A percentile compares a stretch with the other conserved stretches of the same genome.
These are phyloP conservation scores for Chorisops tibialis DNA, from an alignment of 2,888 invertebrate species.

Conservation along the genomic window DNA sequence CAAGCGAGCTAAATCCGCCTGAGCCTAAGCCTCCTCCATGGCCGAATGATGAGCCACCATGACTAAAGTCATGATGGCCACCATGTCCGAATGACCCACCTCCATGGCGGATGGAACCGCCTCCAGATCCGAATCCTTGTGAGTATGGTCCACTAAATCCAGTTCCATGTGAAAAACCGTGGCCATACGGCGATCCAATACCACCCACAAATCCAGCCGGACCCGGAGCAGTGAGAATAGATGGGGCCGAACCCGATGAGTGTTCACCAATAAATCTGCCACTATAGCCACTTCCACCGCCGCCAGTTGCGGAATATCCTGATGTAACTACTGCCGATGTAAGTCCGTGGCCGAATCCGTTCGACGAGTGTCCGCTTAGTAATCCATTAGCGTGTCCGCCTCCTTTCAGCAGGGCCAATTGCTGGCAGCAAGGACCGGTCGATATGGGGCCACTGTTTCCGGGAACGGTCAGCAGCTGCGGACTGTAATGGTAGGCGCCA, in stretches of 20 bases:
- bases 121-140: too few species aligned
- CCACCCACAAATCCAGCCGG: constrained; percentile 16
- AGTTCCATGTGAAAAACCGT: constrained; percentile 22
- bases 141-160: constrained; percentile 26
- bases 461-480: constrained; percentile 36
- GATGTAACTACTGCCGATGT: constrained; percentile 45
- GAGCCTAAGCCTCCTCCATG: background rate
- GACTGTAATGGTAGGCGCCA: constrained; percentile 55
- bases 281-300: constrained; percentile 36
- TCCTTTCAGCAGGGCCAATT: constrained; percentile 34
- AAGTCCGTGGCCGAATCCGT: constrained; percentile 10
- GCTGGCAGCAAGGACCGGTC: constrained; percentile 32
- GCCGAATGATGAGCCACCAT: too few species aligned
- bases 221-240: background rate
- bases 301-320: constrained; percentile 46
- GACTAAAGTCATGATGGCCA: too few species aligned
- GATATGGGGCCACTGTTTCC: constrained; percentile 12
- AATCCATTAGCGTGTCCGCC: constrained; percentile 3
- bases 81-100: too few species aligned
- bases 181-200: constrained; percentile 1
- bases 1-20: background rate
- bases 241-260: background rate
- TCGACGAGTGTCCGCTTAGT: constrained; percentile 47
- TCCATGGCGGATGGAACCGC: too few species aligned
- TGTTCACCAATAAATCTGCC: constrained; percentile 21